Percentiles rank a stretch among this genome's conserved stretches.
These are phyloP conservation scores for Dasypolia templi DNA, from an alignment of 2,888 invertebrate genomes.

Conservation along the genomic window DNA sequence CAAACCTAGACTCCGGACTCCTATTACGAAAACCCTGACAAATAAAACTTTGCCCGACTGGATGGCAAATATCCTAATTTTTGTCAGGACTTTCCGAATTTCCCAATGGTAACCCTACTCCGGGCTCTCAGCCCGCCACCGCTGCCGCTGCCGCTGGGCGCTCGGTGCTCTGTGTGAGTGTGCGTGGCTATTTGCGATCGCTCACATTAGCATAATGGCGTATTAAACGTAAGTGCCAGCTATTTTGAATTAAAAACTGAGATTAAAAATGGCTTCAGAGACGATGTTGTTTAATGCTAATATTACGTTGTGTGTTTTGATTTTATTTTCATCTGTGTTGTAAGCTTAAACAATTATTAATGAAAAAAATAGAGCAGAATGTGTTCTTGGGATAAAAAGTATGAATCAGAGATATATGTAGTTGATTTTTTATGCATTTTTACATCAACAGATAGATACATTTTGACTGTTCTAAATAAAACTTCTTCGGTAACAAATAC, in stretches of 20 bases:
- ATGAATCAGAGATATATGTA: constrained; percentile 12
- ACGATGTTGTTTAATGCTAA: constrained; percentile 9
- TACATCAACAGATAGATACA: not conserved
- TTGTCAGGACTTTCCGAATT: not conserved
- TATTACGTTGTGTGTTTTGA: constrained; percentile 23
- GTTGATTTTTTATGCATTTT: not conserved
- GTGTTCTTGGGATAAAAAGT: not conserved
- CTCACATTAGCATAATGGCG: constrained; percentile 69
- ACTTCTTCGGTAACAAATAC: not conserved
- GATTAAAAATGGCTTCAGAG: constrained; percentile 21
- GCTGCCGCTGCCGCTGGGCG: not conserved
- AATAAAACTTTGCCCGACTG: not conserved
- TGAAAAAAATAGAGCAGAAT: not conserved
- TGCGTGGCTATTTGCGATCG: constrained; percentile 60
- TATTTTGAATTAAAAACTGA: constrained; percentile 42
- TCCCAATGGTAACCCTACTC: constrained; percentile 24
- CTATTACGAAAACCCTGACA: not conserved
- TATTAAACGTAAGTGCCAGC: constrained; percentile 56
- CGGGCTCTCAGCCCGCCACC: not conserved
- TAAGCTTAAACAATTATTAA: not conserved
- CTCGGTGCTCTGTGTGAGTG: constrained; percentile 17
- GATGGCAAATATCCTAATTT: not conserved
- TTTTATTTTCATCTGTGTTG: constrained; percentile 16
- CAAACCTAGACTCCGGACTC: not conserved
- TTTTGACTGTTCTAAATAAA: not conserved